Base-by-base conservation (phyloP, 2,113 vertebrate species). In the Nerophis ophidion region DNA sequence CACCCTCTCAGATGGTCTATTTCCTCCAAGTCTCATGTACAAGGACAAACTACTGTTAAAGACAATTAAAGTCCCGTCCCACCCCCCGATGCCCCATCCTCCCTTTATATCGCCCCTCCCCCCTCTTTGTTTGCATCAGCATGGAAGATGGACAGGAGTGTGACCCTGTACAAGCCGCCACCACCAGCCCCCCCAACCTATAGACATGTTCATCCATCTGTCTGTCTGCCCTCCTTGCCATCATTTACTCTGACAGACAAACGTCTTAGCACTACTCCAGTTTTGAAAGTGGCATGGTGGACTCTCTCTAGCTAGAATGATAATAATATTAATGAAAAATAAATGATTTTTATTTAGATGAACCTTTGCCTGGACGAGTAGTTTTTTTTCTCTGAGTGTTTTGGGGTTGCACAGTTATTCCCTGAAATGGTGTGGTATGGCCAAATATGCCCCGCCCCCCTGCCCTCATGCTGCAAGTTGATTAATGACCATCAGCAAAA, bases 311-410 rank as follows among this genome's bases (percentile, higher is more conserved):
- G 87, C 69, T 90, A 86, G 81, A 88, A 87, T 82, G 84, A 84
- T 77, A 48, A 81, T 82, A 80, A 79, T 87, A 88, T 87, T 88
- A 87, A 88, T 86, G 81, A 87, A 71, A 81, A 90, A 90, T 91
- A 91, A 90, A 91, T 84, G 82, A 90, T 88, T 91, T 91, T 91
- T 91, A 91, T 91, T 90, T 90, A 89, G 84, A 81, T 84, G 77
- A 82, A 73, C 38, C 26, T 63, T 51, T 63, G 70, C 53, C 50
- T 48, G 53, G 17, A 0, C n/a, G n/a, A n/a, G n/a, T n/a, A n/a
- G n/a, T n/a, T n/a, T n/a, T n/a, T n/a, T n/a, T n/a, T n/a, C n/a
- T n/a, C n/a, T n/a, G n/a, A n/a, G n/a, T n/a, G n/a, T n/a, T n/a
- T n/a, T n/a, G n/a, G n/a, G n/a, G n/a, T n/a, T n/a, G n/a, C n/a